A percentile compares a stretch with the other conserved stretches of the same genome.
Evolutionary conservation across 2,888 invertebrate genomes (phyloP).

Genomic region (Nasonovia ribisnigri): DNA sequence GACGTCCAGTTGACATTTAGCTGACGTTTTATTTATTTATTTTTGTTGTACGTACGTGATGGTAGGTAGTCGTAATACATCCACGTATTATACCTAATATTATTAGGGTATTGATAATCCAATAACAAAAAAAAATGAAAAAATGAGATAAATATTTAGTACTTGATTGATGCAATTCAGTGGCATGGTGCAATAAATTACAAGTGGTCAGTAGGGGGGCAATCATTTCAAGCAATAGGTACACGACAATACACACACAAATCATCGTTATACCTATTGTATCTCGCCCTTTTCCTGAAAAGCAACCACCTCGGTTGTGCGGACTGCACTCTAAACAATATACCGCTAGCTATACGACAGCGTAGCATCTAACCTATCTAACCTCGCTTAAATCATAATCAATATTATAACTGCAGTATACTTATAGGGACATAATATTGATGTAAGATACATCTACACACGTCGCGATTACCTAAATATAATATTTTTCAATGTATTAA

Average conservation of each 20-base stretch:
- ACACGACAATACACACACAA: neutral
- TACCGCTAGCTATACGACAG: too few relatives aligned
- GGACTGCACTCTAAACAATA: neutral
- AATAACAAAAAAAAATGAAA: neutral
- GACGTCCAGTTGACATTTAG: neutral
- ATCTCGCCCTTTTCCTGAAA: neutral
- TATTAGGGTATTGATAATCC: neutral
- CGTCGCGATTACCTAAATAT: neutral
- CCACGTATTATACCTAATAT: neutral
- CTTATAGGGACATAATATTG: neutral
- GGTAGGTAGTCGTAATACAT: neutral
- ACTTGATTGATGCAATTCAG: neutral
- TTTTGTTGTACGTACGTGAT: neutral
- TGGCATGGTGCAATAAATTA: neutral
- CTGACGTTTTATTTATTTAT: neutral
- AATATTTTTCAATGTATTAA: neutral
- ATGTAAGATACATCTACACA: neutral
- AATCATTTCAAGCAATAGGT: neutral
- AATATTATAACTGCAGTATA: neutral
- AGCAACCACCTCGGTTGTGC: neutral
- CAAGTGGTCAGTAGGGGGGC: neutral
- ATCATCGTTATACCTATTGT: neutral
- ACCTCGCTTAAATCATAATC: neutral
- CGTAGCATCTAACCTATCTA: neutral
- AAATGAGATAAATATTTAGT: neutral